These are phyloP conservation scores for Delphinapterus leucas DNA, from an alignment of 2,113 vertebrate species.

Conservation along the genomic window DNA sequence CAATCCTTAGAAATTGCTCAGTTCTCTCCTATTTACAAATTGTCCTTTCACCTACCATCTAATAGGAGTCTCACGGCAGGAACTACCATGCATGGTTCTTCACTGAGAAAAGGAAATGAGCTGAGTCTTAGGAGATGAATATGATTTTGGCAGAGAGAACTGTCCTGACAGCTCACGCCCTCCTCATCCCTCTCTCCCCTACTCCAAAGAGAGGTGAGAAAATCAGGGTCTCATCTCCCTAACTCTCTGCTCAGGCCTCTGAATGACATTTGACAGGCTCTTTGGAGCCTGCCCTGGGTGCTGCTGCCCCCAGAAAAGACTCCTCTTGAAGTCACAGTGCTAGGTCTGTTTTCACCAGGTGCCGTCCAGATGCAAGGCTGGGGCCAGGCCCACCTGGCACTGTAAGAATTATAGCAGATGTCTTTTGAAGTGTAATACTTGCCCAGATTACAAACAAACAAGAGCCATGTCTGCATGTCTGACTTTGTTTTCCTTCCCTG, in stretches of 20 bases:
- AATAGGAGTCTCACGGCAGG: neutral
- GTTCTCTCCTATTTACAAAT: constrained; percentile 19
- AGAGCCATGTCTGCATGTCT: neutral
- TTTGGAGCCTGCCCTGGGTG: neutral
- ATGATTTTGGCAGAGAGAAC: neutral
- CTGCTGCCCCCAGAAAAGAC: neutral
- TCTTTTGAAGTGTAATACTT: neutral
- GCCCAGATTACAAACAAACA: neutral
- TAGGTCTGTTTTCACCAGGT: neutral
- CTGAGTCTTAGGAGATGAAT: neutral
- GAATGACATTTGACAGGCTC: neutral
- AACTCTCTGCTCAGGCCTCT: neutral
- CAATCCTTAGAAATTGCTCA: neutral
- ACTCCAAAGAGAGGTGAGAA: neutral
- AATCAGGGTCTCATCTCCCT: neutral
- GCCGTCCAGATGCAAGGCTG: neutral
- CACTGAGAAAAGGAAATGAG: neutral
- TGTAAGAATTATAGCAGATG: neutral
- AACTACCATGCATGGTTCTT: neutral
- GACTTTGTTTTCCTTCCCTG: neutral
- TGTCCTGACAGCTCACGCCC: neutral
- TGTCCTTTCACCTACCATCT: neutral
- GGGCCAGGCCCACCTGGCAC: neutral
- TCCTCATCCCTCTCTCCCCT: neutral
- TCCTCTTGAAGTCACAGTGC: neutral